A percentile compares a stretch with the other conserved stretches of the same genome.
Evolutionary conservation across 2,797 vertebrate species (phyloP).

Genomic region (Silurus lanzhouensis): DNA sequence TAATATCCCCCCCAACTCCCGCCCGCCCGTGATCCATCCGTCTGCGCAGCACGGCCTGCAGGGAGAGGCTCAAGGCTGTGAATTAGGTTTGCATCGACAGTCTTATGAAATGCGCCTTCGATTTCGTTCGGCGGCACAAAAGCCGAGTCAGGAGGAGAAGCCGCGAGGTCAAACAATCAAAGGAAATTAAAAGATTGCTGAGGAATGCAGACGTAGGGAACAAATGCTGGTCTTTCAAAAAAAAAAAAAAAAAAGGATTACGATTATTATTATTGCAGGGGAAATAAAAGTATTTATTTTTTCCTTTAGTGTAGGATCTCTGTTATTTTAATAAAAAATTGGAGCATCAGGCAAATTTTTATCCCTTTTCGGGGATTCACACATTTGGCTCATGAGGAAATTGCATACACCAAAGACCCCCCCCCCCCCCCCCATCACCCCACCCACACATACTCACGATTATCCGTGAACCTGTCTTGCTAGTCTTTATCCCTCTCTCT

Average conservation of each 20-base stretch:
- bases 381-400: not conserved
- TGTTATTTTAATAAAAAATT: not conserved
- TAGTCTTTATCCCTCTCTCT: slow-evolving; percentile 16
- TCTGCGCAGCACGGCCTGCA: slow-evolving; percentile 28
- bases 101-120: slow-evolving; percentile 72
- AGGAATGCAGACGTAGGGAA: not conserved
- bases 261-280: not conserved
- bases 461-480: slow-evolving; percentile 11
- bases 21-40: not conserved
- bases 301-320: not conserved
- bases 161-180: slow-evolving; percentile 7
- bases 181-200: slow-evolving; percentile 5
- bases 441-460: not conserved
- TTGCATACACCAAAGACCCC: not conserved
- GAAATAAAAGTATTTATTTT: not conserved
- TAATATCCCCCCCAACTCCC: not conserved
- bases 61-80: slow-evolving; percentile 57
- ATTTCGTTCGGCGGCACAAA: slow-evolving; percentile 52
- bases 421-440: rapidly evolving
- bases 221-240: not conserved
- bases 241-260: too few species aligned
- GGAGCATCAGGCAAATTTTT: not conserved
- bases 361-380: not conserved
- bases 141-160: slow-evolving; percentile 53
- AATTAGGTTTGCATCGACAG: slow-evolving; percentile 82